These are phyloP conservation scores for Ferdinandea cuprea DNA, from an alignment of 2,888 invertebrate genomes.

Conservation along the genomic window DNA sequence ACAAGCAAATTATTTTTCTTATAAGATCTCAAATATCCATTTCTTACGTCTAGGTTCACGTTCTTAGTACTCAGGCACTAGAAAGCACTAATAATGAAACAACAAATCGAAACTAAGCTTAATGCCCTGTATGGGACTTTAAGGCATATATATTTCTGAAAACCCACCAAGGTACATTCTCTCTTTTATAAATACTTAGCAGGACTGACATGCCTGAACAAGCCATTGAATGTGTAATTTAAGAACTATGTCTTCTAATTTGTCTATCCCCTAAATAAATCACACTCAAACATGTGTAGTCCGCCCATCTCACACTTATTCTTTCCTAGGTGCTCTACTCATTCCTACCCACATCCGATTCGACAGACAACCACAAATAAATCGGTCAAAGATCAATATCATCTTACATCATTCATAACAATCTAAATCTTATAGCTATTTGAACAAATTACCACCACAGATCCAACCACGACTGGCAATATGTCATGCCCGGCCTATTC, in stretches of 20 bases:
- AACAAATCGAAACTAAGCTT: too few species aligned
- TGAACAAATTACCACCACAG: conserved; percentile 54
- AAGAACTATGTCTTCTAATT: conserved; percentile 20
- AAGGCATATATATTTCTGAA: too few species aligned
- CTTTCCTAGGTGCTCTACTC: conserved; percentile 25
- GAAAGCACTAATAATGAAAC: too few species aligned
- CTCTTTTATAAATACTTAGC: too few species aligned
- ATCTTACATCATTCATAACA: conserved; percentile 61
- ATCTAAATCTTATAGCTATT: conserved; percentile 34
- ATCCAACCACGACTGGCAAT: conserved; percentile 25
- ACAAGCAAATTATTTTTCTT: too few species aligned
- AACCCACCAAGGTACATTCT: too few species aligned
- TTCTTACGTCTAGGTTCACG: too few species aligned
- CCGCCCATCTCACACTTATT: conserved; percentile 20
- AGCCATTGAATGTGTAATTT: too few species aligned
- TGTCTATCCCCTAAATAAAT: conserved; percentile 51
- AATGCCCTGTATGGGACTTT: too few species aligned
- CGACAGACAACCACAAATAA: conserved; percentile 46
- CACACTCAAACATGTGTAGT: conserved; percentile 27
- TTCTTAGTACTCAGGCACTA: too few species aligned
- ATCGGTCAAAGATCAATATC: conserved; percentile 69
- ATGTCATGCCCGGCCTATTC: conserved; percentile 40
- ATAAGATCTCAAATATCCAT: too few species aligned
- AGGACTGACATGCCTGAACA: too few species aligned
- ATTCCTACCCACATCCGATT: background rate